phyloP scores from a whole-genome alignment of 2,888 invertebrate species.

The Rosalia funebris region DNA sequence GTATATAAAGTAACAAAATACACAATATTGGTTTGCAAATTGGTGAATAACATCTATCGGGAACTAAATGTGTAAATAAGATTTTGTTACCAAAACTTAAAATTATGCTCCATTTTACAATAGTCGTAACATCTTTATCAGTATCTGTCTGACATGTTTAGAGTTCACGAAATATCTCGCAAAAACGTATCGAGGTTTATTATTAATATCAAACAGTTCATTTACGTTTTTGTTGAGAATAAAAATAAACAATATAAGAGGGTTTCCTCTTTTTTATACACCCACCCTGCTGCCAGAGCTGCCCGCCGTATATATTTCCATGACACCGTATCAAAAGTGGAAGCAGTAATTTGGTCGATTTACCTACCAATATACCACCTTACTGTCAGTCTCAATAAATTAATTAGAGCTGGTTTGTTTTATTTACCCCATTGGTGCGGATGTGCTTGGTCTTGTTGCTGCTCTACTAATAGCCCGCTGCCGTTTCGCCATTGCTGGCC shows the following conservation, averaged over 20 bases:
- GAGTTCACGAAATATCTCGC: no score
- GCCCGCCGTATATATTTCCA: conserved; percentile 5
- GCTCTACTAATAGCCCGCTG: conserved; percentile 66
- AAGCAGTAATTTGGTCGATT: conserved; percentile 1
- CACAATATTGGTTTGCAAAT: no score
- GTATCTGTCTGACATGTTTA: no score
- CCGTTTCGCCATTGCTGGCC: conserved; percentile 73
- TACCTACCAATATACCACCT: conserved; percentile 17
- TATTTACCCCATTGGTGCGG: conserved; percentile 63
- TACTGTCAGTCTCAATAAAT: conserved; percentile 43
- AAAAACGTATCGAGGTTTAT: no score
- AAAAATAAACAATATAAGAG: neutral
- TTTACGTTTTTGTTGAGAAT: conserved; percentile 4
- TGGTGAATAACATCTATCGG: no score
- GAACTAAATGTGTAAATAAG: no score
- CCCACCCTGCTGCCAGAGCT: conserved; percentile 15
- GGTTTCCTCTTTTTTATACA: neutral
- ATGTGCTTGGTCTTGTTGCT: conserved; percentile 66
- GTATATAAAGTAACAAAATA: no score
- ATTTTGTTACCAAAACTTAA: no score
- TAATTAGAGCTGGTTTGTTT: conserved; percentile 65
- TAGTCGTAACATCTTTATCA: no score
- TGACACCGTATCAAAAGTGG: neutral
- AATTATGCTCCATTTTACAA: no score
- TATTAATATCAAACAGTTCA: no score